phyloP scores from a whole-genome alignment of 2,888 invertebrate species.

The Catocala sponsa region DNA sequence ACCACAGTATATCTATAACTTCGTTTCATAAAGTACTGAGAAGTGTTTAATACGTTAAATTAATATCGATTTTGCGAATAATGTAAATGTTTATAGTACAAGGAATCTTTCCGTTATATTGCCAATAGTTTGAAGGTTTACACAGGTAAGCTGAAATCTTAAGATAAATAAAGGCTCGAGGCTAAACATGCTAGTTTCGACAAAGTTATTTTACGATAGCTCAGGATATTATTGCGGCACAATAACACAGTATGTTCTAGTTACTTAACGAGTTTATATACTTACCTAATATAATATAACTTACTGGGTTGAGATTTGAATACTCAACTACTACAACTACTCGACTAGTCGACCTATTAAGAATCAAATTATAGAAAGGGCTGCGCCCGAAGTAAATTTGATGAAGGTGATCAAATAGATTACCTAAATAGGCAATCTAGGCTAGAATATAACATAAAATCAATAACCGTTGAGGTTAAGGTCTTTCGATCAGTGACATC shows the following conservation, averaged over 20 bases:
- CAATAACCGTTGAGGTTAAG: too few species aligned
- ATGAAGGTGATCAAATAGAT: too few species aligned
- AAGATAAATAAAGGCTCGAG: constrained; percentile 36
- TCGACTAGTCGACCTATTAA: too few species aligned
- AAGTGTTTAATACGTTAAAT: background rate
- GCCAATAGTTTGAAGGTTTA: constrained; percentile 1
- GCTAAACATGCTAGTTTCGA: constrained; percentile 32
- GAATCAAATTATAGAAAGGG: too few species aligned
- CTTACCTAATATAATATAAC: too few species aligned
- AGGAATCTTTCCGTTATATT: constrained; percentile 3
- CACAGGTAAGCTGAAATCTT: constrained; percentile 24
- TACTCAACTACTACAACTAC: too few species aligned
- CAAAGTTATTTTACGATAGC: constrained; percentile 35
- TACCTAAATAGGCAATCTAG: too few species aligned
- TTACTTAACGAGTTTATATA: background rate
- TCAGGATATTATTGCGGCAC: constrained; percentile 19
- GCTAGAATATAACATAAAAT: too few species aligned
- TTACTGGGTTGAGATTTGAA: too few species aligned
- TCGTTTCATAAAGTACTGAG: background rate
- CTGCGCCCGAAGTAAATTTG: too few species aligned
- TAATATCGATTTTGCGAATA: background rate
- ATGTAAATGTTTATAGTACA: constrained; percentile 1
- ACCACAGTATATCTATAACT: background rate
- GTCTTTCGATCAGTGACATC: too few species aligned
- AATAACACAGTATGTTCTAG: constrained; percentile 5